Evolutionary conservation across 2,888 invertebrate species (phyloP).

Genomic region (Leucozona laternaria): DNA sequence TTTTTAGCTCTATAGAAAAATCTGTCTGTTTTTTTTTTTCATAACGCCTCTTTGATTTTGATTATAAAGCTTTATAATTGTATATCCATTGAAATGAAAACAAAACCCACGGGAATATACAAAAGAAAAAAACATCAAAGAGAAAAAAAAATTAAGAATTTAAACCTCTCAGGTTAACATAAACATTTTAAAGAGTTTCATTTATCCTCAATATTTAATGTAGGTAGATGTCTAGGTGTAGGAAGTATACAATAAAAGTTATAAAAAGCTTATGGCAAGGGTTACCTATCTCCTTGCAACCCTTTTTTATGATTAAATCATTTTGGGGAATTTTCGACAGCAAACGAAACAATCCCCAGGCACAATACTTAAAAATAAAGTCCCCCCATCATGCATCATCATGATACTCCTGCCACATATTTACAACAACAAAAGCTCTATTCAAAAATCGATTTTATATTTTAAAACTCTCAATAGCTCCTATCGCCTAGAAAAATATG

Average conservation of each 20-base stretch:
- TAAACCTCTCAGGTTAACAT: neutral
- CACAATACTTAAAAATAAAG: constrained; percentile 1
- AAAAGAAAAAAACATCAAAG: neutral
- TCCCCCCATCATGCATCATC: neutral
- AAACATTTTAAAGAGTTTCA: neutral
- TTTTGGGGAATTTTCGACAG: neutral
- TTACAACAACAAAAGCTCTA: neutral
- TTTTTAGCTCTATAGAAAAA: too few species aligned
- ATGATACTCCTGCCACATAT: neutral
- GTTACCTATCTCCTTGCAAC: neutral
- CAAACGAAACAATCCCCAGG: neutral
- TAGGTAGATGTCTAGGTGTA: neutral
- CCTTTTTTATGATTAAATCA: constrained; percentile 8
- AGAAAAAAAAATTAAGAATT: neutral
- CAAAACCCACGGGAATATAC: neutral
- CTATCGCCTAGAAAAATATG: constrained; percentile 19
- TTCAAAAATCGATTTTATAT: constrained; percentile 51
- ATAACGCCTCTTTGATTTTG: too few species aligned
- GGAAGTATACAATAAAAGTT: constrained; percentile 2
- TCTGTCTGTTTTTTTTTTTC: too few species aligned
- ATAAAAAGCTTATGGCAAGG: neutral
- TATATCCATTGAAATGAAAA: too few species aligned
- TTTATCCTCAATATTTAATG: neutral
- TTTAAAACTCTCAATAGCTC: constrained; percentile 7
- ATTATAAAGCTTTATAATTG: too few species aligned